Base-by-base conservation (phyloP, 1,140 invertebrate genomes). In the Dreissena rostriformis region DNA sequence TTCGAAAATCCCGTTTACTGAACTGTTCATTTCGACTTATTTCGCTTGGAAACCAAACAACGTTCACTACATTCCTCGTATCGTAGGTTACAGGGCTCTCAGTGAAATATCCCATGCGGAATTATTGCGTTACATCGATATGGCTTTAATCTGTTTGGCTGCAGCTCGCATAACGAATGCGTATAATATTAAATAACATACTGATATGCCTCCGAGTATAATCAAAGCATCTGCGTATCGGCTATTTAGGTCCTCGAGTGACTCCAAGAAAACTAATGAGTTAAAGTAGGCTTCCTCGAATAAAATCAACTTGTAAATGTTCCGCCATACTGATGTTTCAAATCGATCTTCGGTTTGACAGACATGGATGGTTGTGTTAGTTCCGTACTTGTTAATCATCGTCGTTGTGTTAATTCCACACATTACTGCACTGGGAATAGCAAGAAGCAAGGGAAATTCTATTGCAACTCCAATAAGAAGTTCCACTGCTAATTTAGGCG, bases 91-190 rank as follows among this genome's bases (percentile, higher is more conserved):
- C 22, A 1, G 29, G 28, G 66, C 70, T 49, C 61, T 70, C 22
- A 11, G 2, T 39, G 67, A 26, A 51, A 68, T 53, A 49, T 80
- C 77, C 19, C 24, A 80, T 29, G 67, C 12, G 0, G 77, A 80
- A 19, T 71, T 71, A 14, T 71, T 80, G 6, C 67, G 66, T 17
- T 65, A 22, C 19, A 11, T 15, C 1, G 77, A 51, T 55, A 80
- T 80, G 0, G 66, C 66, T 70, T 29, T 70, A 2, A 80, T 80
- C 26, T 80, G 77, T 68, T 80, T 80, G 0, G 24, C 61, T 2
- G 67, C 77, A 57, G 68, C 77, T 49, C 61, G 68, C 77, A 80
- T 80, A 17, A 80, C 77, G 28, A 80, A 80, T 28, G 52, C 24
- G 17, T 80, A 80, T 4, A 80, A 19, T 4, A 80, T 15, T 39